Evolutionary conservation across 2,113 vertebrate genomes (phyloP).

Genomic region (Cromileptes altivelis): DNA sequence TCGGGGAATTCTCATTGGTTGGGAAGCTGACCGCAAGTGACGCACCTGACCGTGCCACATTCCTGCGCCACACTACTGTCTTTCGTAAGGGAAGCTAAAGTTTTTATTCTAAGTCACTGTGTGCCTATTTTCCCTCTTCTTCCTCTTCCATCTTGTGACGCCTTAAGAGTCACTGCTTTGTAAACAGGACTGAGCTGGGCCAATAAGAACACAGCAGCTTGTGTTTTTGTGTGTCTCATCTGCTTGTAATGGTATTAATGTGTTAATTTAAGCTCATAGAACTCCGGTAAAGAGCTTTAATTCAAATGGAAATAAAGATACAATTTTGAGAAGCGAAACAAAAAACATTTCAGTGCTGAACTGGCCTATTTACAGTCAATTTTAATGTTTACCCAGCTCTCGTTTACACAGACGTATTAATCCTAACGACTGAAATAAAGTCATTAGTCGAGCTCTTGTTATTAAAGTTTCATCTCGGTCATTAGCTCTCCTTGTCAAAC

Average conservation of each 20-base stretch:
- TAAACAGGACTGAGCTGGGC: not conserved
- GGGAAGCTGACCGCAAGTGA: constrained; percentile 42
- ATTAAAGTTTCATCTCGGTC: constrained; percentile 19
- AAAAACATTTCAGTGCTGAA: not conserved
- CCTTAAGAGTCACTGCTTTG: not conserved
- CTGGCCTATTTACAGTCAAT: constrained; percentile 47
- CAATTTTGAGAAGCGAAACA: not conserved
- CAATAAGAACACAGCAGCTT: not conserved
- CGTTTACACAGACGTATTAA: constrained; percentile 29
- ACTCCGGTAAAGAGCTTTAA: not conserved
- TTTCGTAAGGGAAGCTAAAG: constrained; percentile 42
- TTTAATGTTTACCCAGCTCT: constrained; percentile 41
- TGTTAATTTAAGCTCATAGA: not conserved
- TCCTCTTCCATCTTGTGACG: constrained; percentile 11
- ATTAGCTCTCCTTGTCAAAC: not conserved
- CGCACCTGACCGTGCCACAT: constrained; percentile 62
- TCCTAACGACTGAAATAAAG: not conserved
- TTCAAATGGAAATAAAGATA: not conserved
- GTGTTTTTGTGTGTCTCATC: not conserved
- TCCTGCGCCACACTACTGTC: constrained; percentile 50
- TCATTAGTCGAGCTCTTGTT: not conserved
- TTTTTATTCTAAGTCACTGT: not conserved
- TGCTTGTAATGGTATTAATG: not conserved
- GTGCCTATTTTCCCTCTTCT: not conserved
- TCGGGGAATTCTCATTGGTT: constrained; percentile 60